Percentiles rank a stretch among this genome's conserved stretches.
phyloP scores from a whole-genome alignment of 1,140 invertebrate species.

The Sarcophaga peregrina region DNA sequence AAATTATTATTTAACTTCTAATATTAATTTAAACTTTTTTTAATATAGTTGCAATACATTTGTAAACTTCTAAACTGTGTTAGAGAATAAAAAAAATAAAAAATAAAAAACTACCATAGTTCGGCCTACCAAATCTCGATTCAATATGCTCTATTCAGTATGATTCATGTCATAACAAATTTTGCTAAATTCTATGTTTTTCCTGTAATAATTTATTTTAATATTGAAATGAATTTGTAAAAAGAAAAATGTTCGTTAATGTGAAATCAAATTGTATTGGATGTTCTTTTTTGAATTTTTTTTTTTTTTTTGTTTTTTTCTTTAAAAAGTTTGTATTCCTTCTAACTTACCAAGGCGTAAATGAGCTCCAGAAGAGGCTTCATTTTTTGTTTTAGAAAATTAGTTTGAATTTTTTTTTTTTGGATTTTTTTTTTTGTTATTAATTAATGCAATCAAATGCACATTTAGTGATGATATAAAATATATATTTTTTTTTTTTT shows the following conservation, averaged over 20 bases:
- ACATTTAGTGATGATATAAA: not conserved
- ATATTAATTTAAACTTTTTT: no score
- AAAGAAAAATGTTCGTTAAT: not conserved
- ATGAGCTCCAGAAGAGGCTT: constrained; percentile 97
- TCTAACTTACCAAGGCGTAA: constrained; percentile 92
- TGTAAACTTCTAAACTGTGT: no score
- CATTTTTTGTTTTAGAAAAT: constrained; percentile 54
- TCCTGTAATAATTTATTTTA: not conserved
- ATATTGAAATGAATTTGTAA: not conserved
- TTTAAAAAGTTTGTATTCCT: constrained; percentile 7
- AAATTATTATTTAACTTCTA: no score
- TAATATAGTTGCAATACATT: no score
- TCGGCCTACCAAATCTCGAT: no score
- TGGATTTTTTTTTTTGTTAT: constrained; percentile 30
- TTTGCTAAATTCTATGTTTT: constrained; percentile 6
- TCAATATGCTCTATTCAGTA: no score
- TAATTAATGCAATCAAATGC: constrained; percentile 33
- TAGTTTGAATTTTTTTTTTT: constrained; percentile 47
- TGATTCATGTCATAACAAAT: not conserved
- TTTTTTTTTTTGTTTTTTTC: constrained; percentile 45
- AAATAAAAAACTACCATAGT: no score
- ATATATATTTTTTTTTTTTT: not conserved
- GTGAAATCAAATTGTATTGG: not conserved
- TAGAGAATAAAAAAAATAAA: no score
- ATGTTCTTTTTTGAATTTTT: constrained; percentile 44